Percentiles rank a stretch among this genome's conserved stretches.
phyloP scores from a whole-genome alignment of 2,113 vertebrate species.

The Phocoena phocoena region DNA sequence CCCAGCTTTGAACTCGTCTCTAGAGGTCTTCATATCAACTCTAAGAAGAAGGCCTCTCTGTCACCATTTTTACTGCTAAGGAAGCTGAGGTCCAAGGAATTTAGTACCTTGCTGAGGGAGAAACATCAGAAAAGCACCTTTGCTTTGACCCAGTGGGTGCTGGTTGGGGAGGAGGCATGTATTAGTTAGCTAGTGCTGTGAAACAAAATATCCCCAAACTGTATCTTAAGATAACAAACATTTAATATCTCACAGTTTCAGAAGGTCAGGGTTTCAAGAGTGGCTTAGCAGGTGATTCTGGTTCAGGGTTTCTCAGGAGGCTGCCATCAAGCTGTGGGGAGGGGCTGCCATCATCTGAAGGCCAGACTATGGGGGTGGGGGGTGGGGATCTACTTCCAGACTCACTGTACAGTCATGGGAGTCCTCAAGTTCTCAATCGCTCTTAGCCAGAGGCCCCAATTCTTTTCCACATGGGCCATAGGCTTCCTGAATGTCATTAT shows the following conservation, averaged over 20 bases:
- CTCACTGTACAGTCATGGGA: not conserved
- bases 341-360: not conserved
- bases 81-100: not conserved
- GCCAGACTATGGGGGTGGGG: not conserved
- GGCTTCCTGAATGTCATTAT: not conserved
- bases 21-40: not conserved
- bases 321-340: not conserved
- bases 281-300: not conserved
- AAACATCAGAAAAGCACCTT: not conserved
- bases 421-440: accelerated
- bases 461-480: not conserved
- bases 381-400: not conserved
- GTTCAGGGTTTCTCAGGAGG: not conserved
- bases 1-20: not conserved
- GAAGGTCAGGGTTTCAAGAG: not conserved
- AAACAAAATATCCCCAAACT: not conserved
- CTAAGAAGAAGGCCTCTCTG: not conserved
- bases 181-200: not conserved
- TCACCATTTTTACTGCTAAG: not conserved
- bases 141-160: not conserved
- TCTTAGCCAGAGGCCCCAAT: not conserved
- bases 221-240: not conserved
- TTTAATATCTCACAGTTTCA: not conserved
- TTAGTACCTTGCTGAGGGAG: not conserved
- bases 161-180: accelerated